These are phyloP conservation scores for Meda fulgida DNA, from an alignment of 2,797 vertebrate genomes.

Conservation along the genomic window DNA sequence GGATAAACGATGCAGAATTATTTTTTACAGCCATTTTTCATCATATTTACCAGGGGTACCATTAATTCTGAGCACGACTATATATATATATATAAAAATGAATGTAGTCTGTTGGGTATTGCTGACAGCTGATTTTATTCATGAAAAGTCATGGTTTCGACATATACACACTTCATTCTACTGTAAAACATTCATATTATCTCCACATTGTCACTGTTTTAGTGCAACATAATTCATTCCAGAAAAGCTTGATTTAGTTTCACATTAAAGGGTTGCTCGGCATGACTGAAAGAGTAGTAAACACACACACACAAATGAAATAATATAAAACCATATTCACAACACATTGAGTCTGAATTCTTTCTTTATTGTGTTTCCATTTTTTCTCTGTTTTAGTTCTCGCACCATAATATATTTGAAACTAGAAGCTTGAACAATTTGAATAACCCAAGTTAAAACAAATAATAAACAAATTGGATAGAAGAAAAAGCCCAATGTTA, in stretches of 20 bases:
- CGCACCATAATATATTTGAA: not conserved
- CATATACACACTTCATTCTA: conserved; percentile 58
- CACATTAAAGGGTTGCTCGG: conserved; percentile 75
- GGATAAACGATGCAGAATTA: too few relatives aligned
- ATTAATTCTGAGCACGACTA: too few relatives aligned
- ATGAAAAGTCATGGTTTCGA: conserved; percentile 49
- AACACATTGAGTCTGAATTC: conserved; percentile 51
- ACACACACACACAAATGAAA: conserved; percentile 64
- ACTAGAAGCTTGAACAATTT: conserved; percentile 23
- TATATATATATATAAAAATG: too few relatives aligned
- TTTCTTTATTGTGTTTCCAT: conserved; percentile 73
- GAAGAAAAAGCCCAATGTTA: not conserved
- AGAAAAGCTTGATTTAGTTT: conserved; percentile 62
- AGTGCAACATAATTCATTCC: conserved; percentile 57
- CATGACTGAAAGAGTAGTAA: conserved; percentile 70
- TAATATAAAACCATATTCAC: conserved; percentile 66
- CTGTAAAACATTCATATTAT: conserved; percentile 56
- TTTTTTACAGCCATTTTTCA: too few relatives aligned
- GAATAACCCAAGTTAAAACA: conserved; percentile 21
- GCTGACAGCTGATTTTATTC: conserved; percentile 58
- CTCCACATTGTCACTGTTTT: conserved; percentile 53
- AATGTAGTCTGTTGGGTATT: conserved; percentile 11
- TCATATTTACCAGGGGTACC: too few relatives aligned
- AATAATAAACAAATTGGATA: conserved; percentile 40
- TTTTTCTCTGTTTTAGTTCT: conserved; percentile 44